These are phyloP conservation scores for Acanthochromis polyacanthus DNA, from an alignment of 2,113 vertebrate genomes.

Conservation along the genomic window DNA sequence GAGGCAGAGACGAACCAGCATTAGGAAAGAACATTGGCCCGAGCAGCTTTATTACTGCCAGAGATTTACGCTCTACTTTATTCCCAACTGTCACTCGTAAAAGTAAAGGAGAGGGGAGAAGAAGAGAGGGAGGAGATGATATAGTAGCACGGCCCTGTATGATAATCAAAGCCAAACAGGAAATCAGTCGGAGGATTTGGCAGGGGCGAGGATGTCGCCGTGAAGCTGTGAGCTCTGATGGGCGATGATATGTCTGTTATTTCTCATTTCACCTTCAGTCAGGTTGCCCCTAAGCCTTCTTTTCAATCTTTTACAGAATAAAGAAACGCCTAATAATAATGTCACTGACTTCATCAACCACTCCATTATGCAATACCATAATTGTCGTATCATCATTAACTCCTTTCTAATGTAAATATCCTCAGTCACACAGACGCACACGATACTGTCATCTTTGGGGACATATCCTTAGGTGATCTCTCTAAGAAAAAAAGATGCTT, in stretches of 20 bases:
- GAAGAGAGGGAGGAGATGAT: conserved; percentile 74
- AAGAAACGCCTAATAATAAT: conserved; percentile 17
- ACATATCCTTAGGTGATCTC: conserved; percentile 58
- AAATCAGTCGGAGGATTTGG: conserved; percentile 77
- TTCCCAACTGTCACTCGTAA: conserved; percentile 84
- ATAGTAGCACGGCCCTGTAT: conserved; percentile 66
- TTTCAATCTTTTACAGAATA: conserved; percentile 9
- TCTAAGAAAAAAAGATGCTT: conserved; percentile 50
- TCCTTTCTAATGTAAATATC: conserved; percentile 48
- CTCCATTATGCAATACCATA: conserved; percentile 17
- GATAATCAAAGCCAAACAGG: conserved; percentile 84
- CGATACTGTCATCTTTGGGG: conserved; percentile 40
- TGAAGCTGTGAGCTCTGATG: conserved; percentile 67
- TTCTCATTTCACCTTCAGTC: conserved; percentile 59
- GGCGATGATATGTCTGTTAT: conserved; percentile 47
- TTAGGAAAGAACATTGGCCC: conserved; percentile 79
- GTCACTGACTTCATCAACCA: not conserved
- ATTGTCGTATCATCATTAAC: conserved; percentile 26
- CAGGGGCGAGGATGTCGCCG: conserved; percentile 70
- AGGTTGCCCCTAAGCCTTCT: not conserved
- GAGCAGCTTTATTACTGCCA: conserved; percentile 83
- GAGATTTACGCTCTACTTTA: conserved; percentile 84
- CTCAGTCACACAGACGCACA: conserved; percentile 20
- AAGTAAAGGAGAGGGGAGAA: conserved; percentile 75
- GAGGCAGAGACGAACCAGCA: conserved; percentile 77